Percentiles rank a stretch among this genome's conserved stretches.
These are phyloP conservation scores for Hydrozoanthus tunicans DNA, from an alignment of 64 coral and sea anemone genomes.

Conservation along the genomic window DNA sequence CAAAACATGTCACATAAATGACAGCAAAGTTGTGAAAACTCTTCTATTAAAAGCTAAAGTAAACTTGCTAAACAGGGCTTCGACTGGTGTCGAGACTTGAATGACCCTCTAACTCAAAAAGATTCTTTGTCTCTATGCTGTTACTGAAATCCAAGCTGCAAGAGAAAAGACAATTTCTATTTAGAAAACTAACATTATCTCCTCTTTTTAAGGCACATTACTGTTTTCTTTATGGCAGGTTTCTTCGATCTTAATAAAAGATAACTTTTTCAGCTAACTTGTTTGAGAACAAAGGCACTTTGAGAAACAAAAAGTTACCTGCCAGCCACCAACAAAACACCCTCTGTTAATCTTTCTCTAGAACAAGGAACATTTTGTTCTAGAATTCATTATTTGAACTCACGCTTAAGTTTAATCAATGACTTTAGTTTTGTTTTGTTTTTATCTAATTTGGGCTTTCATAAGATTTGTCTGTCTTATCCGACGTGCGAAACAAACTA, in stretches of 20 bases:
- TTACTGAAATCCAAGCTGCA: neutral
- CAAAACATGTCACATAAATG: conserved; percentile 24
- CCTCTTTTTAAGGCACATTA: neutral
- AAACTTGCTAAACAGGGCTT: neutral
- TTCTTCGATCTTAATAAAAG: conserved; percentile 16
- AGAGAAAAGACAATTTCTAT: neutral
- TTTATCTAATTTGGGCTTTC: conserved; percentile 5
- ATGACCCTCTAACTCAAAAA: neutral
- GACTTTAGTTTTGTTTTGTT: neutral
- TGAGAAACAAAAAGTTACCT: conserved; percentile 39
- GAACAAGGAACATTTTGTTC: conserved; percentile 24
- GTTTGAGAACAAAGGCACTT: conserved; percentile 46
- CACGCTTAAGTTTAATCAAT: neutral
- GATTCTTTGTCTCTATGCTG: neutral
- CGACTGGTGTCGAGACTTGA: neutral
- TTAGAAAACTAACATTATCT: neutral
- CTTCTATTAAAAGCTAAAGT: neutral
- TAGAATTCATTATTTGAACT: conserved; percentile 42
- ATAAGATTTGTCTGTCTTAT: neutral
- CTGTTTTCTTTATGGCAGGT: conserved; percentile 25
- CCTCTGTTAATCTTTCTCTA: conserved; percentile 22
- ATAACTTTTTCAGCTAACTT: neutral
- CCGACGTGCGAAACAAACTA: neutral
- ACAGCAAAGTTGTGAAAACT: neutral
- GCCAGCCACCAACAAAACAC: conserved; percentile 38